phyloP scores from a whole-genome alignment of 1,140 invertebrate species.

The Sarcophaga peregrina region DNA sequence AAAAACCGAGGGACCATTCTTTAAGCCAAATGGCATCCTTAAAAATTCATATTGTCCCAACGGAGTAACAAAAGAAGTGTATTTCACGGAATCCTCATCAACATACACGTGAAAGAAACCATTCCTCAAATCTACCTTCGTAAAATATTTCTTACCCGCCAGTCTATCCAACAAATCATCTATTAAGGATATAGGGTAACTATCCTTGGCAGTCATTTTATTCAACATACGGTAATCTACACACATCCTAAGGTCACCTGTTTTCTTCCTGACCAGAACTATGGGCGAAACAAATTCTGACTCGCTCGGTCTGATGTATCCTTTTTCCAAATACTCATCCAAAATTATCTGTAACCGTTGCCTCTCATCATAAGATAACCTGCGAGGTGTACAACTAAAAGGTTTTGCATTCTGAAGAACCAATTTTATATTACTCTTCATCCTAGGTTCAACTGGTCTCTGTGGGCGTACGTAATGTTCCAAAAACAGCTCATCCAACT shows the following conservation, averaged over 20 bases:
- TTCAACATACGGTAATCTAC: background rate
- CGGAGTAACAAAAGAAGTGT: background rate
- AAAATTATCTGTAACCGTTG: constrained; percentile 50
- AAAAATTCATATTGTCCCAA: background rate
- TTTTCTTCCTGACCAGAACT: constrained; percentile 42
- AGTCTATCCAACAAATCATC: background rate
- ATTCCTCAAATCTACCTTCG: background rate
- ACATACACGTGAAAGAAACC: background rate
- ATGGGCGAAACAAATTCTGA: constrained; percentile 59
- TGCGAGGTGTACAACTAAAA: constrained; percentile 49
- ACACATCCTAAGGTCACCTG: constrained; percentile 44
- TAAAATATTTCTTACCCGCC: background rate
- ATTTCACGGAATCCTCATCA: background rate
- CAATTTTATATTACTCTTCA: constrained; percentile 44
- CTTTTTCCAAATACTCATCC: constrained; percentile 49
- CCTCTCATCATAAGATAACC: constrained; percentile 49
- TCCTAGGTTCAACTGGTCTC: constrained; percentile 22
- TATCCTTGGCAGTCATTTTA: background rate
- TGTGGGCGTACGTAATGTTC: constrained; percentile 29
- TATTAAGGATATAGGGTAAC: background rate
- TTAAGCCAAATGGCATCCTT: constrained; percentile 52
- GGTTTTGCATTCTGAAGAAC: constrained; percentile 46
- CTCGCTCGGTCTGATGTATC: constrained; percentile 52
- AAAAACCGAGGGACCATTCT: constrained; percentile 57
- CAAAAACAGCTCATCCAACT: constrained; percentile 26